phyloP scores from a whole-genome alignment of 2,797 vertebrate genomes.

The Bovichtus variegatus region DNA sequence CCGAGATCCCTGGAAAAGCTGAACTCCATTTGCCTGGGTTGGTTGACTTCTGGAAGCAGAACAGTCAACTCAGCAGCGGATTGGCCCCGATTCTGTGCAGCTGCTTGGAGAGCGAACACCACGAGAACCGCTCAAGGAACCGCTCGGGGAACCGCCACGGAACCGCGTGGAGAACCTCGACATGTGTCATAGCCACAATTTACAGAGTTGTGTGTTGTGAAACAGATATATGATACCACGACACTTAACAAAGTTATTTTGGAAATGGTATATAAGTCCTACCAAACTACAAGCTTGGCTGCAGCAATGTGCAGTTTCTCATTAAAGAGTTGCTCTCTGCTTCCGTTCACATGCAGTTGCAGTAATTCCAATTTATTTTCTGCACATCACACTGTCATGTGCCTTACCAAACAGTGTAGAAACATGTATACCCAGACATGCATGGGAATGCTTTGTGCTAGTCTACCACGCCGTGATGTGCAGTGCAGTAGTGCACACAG shows the following conservation, averaged over 20 bases:
- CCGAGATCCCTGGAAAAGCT: conserved; percentile 82
- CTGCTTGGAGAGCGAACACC: conserved; percentile 77
- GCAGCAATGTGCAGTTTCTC: conserved; percentile 64
- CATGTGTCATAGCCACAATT: conserved; percentile 88
- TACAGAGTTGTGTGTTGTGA: conserved; percentile 86
- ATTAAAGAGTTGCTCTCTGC: conserved; percentile 37
- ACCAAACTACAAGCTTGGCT: conserved; percentile 57
- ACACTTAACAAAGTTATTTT: conserved; percentile 86
- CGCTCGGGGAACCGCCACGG: conserved; percentile 75
- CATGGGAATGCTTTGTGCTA: neutral
- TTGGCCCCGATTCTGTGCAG: conserved; percentile 76
- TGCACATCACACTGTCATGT: conserved; percentile 14
- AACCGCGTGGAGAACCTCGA: conserved; percentile 82
- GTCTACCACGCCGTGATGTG: neutral
- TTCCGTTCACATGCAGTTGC: conserved; percentile 32
- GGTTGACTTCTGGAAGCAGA: conserved; percentile 85
- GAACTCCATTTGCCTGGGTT: conserved; percentile 79
- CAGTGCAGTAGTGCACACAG: neutral
- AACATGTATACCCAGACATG: neutral
- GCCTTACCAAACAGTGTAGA: conserved; percentile 16
- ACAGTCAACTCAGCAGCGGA: conserved; percentile 81
- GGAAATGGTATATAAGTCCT: conserved; percentile 72
- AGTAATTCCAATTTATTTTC: conserved; percentile 28
- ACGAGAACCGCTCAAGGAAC: conserved; percentile 79
- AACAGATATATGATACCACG: conserved; percentile 84